Evolutionary conservation across 2,113 vertebrate genomes (phyloP), one percentile per base, ranked within the genome.

Genomic region (Nannobrachium achirus): DNA sequence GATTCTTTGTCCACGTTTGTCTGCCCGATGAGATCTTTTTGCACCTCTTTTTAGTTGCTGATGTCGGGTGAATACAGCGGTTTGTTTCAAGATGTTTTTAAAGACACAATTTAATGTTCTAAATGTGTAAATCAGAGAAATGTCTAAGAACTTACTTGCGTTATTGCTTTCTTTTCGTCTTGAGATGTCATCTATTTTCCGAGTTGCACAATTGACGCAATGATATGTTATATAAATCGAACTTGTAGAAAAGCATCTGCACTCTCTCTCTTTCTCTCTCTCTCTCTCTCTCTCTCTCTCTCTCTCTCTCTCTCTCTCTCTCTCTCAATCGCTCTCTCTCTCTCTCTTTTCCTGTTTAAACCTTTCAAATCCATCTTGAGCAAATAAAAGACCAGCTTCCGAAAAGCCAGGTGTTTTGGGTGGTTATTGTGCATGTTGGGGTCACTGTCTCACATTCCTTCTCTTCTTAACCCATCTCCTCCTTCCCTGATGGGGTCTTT

Each of bases 361-460:
- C 71, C 65, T 83, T 69, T 85, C 60, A 82, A 33, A 86, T 76
- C 61, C 64, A 89, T 85, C 86, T 82, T 76, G 80, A 84, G 76
- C 82, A 88, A 93, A 93, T 93, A 93, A 93, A 90, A 84, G 84
- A 79, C 73, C 84, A 81, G 84, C 85, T 81, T 89, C 79, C 86
- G 65, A 89, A 89, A 33, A 74, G 70, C 56, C 51, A 42, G 44
- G 69, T 60, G 39, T 59, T 79, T 81, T 11, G 56, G 66, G 44
- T 80, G 18, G 11, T 84, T 69, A 11, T 65, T 38, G 61, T 64
- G 18, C 75, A 55, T 60, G 41, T 55, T 33, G 25, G 72, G 70
- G 19, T 70, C 78, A 46, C 18, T 56, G 68, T 52, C 13, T 16
- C 50, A 50, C 63, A 56, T 56, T 60, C 64, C 57, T 75, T 73